These are phyloP conservation scores for Oryctolagus cuniculus DNA, from an alignment of 2,113 vertebrate species.

Conservation along the genomic window DNA sequence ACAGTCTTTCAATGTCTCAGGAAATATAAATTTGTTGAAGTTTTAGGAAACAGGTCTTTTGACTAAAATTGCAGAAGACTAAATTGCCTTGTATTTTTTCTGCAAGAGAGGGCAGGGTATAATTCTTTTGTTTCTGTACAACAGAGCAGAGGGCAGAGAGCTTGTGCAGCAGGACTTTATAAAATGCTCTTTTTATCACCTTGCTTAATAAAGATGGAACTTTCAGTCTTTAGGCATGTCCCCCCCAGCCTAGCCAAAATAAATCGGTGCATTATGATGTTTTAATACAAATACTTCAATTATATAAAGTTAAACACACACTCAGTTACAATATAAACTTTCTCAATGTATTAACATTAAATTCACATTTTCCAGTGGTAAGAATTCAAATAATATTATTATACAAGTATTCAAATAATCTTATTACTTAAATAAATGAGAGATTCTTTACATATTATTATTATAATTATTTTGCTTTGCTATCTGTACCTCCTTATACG, in stretches of 20 bases:
- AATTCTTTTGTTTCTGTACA: not conserved
- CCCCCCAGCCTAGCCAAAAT: not conserved
- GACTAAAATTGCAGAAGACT: not conserved
- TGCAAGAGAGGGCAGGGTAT: not conserved
- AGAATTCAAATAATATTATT: too few relatives aligned
- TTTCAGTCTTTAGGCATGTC: not conserved
- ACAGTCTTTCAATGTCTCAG: not conserved
- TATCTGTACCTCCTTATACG: not conserved
- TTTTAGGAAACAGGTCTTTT: not conserved
- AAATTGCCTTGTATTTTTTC: not conserved
- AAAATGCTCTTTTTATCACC: not conserved
- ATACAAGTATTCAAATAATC: too few relatives aligned
- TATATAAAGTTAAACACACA: not conserved
- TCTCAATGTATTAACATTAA: not conserved
- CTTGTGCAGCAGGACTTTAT: not conserved
- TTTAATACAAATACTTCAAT: not conserved
- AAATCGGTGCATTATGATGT: not conserved
- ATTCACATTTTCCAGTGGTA: not conserved
- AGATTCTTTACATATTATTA: not conserved
- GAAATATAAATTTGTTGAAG: not conserved
- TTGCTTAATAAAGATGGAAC: not conserved
- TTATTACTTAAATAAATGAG: not conserved
- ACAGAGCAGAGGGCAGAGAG: not conserved
- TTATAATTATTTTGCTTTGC: not conserved
- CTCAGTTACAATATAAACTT: not conserved